Base-by-base conservation (phyloP, 2,888 invertebrate species). In the Danaus chrysippus region DNA sequence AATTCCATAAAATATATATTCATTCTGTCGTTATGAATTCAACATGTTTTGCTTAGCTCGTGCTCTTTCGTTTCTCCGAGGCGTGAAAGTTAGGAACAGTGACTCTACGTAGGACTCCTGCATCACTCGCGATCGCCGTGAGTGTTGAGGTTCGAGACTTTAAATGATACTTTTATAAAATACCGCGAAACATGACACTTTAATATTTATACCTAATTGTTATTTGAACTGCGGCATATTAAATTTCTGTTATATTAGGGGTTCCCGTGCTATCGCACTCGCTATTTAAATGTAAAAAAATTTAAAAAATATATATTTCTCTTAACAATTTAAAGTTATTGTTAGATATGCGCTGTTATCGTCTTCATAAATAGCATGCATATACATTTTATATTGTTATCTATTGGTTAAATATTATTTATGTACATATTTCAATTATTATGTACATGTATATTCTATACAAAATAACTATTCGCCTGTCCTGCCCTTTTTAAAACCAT, bases 131-230 rank as follows among this genome's bases (percentile, higher is more conserved):
- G 23, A 49, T 49, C 15, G 10, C 11, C 17, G 9, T 9, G 15
- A 17, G 10, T n/a, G 17, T 34, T 11, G 49, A 17, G 10, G 49
- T 49, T 15, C 17, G 49, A 49, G 49, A 49, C 17, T 49, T 49
- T 15, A 49, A 49, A 49, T 17, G 15, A 49, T 49, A 15, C 13
- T n/a, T 15, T 49, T 49, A 17, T 49, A 49, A 17, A 17, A 10
- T 11, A 17, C 49, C 15, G 15, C 10, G 49, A 17, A 49, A 49
- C 17, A 17, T 49, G 17, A 17, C 15, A 49, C 11, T 17, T 15
- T n/a, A 49, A 68, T 73, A 77, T 78, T 81, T 70, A 73, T 34
- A 5, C 23, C 6, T 34, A 73, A 69, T 15, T 10, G 8, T n/a
- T 17, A 17, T 0, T 49, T 3, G 17, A 17, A 17, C 1, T 49